phyloP scores from a whole-genome alignment of 2,113 vertebrate genomes.

The Dunckerocampus dactyliophorus region DNA sequence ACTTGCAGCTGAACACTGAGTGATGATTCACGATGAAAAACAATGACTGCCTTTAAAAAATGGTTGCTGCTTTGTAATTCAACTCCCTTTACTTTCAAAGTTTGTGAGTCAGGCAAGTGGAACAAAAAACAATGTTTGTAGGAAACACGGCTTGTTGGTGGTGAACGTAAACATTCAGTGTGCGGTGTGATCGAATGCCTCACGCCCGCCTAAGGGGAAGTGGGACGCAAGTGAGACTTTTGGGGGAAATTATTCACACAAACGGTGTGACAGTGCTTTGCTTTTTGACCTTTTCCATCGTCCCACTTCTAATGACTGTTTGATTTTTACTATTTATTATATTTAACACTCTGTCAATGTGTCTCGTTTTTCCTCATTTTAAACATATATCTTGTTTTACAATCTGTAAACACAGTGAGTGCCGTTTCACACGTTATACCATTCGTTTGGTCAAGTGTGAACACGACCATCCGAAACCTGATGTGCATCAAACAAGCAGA shows the following conservation, averaged over 20 bases:
- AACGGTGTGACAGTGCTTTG: constrained; percentile 2
- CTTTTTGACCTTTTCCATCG: constrained; percentile 12
- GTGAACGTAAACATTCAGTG: not conserved
- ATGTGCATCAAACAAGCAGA: too few species aligned
- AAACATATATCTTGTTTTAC: too few species aligned
- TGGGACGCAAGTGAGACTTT: constrained; percentile 44
- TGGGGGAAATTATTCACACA: constrained; percentile 9
- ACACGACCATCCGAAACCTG: too few species aligned
- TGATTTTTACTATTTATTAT: not conserved
- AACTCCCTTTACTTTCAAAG: not conserved
- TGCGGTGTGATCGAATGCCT: not conserved
- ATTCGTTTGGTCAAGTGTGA: too few species aligned
- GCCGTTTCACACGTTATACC: too few species aligned
- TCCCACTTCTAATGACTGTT: not conserved
- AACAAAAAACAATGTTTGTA: not conserved
- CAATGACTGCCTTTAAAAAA: constrained; percentile 1
- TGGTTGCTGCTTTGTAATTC: not conserved
- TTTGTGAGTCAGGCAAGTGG: not conserved
- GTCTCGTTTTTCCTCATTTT: too few species aligned
- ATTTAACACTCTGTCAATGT: not conserved
- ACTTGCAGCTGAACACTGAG: constrained; percentile 57
- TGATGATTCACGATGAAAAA: constrained; percentile 33
- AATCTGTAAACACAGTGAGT: too few species aligned
- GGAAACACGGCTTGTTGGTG: not conserved
- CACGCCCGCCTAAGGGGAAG: not conserved